A percentile compares a stretch with the other conserved stretches of the same genome.
Evolutionary conservation across 2,888 invertebrate species (phyloP).

Genomic region (Rhabditophanes sp.): DNA sequence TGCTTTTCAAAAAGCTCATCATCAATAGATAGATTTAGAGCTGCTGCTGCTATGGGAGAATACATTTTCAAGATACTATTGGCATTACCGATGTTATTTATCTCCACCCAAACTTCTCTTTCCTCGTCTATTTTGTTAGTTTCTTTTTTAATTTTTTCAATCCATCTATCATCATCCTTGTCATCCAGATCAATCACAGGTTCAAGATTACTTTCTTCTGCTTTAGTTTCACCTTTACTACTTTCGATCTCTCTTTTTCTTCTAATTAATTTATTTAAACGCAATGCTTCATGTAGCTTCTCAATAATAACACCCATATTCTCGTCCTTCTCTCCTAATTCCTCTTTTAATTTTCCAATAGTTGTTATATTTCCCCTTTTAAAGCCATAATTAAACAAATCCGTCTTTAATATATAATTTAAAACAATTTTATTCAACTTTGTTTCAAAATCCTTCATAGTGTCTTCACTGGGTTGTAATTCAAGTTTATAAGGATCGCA

Average conservation of each 20-base stretch:
- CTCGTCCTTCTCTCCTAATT: conserved; percentile 1
- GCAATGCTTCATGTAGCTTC: not conserved
- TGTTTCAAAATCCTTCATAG: conserved; percentile 19
- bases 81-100: conserved; percentile 6
- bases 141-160: too few species aligned
- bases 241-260: conserved; percentile 5
- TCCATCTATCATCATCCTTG: too few species aligned
- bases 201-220: too few species aligned
- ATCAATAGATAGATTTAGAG: conserved; percentile 19
- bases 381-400: too few species aligned
- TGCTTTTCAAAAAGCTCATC: conserved; percentile 20
- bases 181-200: too few species aligned
- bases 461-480: conserved; percentile 29
- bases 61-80: conserved; percentile 27
- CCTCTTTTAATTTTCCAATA: conserved; percentile 2
- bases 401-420: too few species aligned
- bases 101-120: not conserved
- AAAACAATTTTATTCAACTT: conserved; percentile 25
- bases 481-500: conserved; percentile 41
- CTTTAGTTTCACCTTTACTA: not conserved
- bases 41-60: conserved; percentile 17
- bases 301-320: conserved; percentile 1
- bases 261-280: not conserved
- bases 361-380: too few species aligned
- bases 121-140: too few species aligned